Percentiles rank a stretch among this genome's conserved stretches.
phyloP scores from a whole-genome alignment of 2,888 invertebrate species.

The Lasioglossum figueresi region DNA sequence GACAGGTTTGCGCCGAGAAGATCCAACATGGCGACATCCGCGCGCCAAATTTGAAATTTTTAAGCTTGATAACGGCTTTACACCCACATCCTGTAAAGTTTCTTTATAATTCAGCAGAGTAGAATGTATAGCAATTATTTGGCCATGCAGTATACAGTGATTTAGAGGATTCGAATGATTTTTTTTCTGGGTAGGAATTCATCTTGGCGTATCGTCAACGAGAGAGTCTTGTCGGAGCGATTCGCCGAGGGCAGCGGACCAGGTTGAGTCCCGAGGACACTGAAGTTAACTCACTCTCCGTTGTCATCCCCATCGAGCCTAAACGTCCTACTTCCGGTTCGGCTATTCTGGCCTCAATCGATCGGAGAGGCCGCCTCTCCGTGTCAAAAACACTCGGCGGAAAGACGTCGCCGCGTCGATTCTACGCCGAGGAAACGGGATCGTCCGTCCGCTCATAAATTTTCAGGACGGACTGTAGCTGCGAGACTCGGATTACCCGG shows the following conservation, averaged over 20 bases:
- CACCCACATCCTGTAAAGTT: no score
- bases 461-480: slow-evolving; percentile 31
- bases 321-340: slow-evolving; percentile 72
- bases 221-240: slow-evolving; percentile 23
- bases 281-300: slow-evolving; percentile 51
- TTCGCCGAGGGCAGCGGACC: slow-evolving; percentile 1
- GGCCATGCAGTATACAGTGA: neutral
- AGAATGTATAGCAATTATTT: neutral
- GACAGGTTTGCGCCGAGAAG: neutral
- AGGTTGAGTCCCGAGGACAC: slow-evolving; percentile 13
- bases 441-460: slow-evolving; percentile 56
- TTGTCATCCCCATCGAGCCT: slow-evolving; percentile 65
- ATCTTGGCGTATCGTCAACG: slow-evolving; percentile 34
- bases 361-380: slow-evolving; percentile 59
- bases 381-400: slow-evolving; percentile 68
- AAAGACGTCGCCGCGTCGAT: slow-evolving; percentile 59
- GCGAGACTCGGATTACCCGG: slow-evolving; percentile 25
- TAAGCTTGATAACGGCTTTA: neutral
- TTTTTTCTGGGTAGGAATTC: neutral
- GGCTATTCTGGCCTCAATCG: slow-evolving; percentile 68
- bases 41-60: neutral
- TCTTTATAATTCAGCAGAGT: neutral
- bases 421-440: slow-evolving; percentile 44
- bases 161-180: neutral
- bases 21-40: neutral